phyloP scores from a whole-genome alignment of 2,113 vertebrate genomes.

The Tichodroma muraria region DNA sequence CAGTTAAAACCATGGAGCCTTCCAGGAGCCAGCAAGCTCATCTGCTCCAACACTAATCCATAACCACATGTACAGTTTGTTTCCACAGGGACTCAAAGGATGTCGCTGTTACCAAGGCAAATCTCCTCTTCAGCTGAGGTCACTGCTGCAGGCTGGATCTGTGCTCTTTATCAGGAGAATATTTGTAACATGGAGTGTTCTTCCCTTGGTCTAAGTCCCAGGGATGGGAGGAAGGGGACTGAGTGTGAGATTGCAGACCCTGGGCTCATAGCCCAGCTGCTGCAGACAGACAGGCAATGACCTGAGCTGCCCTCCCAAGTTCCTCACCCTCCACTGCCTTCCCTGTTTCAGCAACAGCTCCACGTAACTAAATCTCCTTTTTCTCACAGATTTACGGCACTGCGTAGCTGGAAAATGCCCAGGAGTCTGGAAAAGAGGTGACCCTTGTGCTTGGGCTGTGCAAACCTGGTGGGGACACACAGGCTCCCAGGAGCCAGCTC shows the following conservation, averaged over 20 bases:
- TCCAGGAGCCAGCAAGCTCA: not conserved
- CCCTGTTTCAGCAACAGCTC: not conserved
- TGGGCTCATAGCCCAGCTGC: not conserved
- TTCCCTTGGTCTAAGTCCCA: not conserved
- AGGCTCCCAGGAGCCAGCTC: not conserved
- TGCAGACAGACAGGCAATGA: not conserved
- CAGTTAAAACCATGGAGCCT: accelerated
- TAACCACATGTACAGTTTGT: accelerated
- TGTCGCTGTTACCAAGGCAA: not conserved
- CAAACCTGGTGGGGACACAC: not conserved
- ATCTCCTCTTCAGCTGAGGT: not conserved
- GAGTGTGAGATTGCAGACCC: not conserved
- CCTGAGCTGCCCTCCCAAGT: not conserved
- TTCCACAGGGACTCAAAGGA: not conserved
- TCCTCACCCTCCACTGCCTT: not conserved
- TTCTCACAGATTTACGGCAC: not conserved
- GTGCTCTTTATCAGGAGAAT: not conserved
- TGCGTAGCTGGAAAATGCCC: not conserved
- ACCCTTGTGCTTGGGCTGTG: not conserved
- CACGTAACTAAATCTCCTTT: not conserved
- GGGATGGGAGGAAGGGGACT: not conserved
- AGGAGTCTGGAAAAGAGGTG: not conserved
- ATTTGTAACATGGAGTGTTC: not conserved
- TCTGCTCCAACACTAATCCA: not conserved
- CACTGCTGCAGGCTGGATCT: not conserved